Evolutionary conservation across 1,140 invertebrate genomes (phyloP).

Genomic region (Atta colombica): DNA sequence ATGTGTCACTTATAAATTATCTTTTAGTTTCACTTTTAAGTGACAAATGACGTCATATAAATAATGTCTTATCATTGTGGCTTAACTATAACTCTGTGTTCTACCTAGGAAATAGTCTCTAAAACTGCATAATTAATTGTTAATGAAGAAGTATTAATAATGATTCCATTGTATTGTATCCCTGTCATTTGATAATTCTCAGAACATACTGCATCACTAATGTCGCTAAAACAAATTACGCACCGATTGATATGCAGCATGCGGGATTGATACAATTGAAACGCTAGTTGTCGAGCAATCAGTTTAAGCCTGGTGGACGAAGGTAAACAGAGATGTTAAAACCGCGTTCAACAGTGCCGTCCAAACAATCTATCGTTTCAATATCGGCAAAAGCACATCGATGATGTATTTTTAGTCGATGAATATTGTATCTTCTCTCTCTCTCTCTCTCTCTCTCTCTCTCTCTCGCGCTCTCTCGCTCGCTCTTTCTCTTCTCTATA

Average conservation of each 20-base stretch:
- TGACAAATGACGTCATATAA: no score
- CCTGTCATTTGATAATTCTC: slow-evolving; percentile 6
- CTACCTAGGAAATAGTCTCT: no score
- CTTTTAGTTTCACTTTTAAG: no score
- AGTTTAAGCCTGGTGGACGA: slow-evolving; percentile 33
- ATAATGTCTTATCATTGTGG: no score
- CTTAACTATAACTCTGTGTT: no score
- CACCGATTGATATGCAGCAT: not conserved
- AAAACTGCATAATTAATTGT: not conserved
- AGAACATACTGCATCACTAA: not conserved
- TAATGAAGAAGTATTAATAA: not conserved
- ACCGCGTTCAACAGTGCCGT: not conserved
- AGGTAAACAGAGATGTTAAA: slow-evolving; percentile 46
- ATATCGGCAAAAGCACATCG: slow-evolving; percentile 30
- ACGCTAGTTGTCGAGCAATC: slow-evolving; percentile 37
- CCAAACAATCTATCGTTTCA: slow-evolving; percentile 2
- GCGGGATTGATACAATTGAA: slow-evolving; percentile 37
- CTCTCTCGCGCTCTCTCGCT: not conserved
- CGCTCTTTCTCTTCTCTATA: not conserved
- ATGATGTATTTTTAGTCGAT: slow-evolving; percentile 56
- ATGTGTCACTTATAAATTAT: no score
- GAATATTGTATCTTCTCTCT: slow-evolving; percentile 33
- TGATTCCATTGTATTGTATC: not conserved
- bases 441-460: not conserved
- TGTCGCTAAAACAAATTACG: slow-evolving; percentile 9